These are phyloP conservation scores for Rhipidura dahli DNA, from an alignment of 2,113 vertebrate genomes.

Conservation along the genomic window DNA sequence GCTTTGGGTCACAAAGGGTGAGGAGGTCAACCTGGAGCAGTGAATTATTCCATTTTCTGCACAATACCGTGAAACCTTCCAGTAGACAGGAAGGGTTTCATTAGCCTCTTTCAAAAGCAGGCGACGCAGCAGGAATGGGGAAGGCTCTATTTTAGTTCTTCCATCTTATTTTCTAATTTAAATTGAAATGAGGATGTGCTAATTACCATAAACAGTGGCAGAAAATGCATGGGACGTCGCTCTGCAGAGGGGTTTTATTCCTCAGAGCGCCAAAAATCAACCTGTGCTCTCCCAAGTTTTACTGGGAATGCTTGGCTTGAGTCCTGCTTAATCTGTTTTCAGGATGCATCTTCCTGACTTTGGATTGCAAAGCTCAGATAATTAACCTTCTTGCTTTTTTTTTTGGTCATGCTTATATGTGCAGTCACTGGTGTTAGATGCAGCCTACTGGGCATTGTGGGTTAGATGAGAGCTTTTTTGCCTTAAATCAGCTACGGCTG, in stretches of 20 bases:
- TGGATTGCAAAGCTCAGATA: background rate
- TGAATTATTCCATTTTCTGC: background rate
- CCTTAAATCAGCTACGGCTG: background rate
- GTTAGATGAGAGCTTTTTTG: background rate
- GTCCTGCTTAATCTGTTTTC: background rate
- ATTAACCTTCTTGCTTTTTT: background rate
- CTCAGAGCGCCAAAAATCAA: background rate
- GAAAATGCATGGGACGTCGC: rapidly evolving
- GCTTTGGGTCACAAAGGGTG: background rate
- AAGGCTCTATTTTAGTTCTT: background rate
- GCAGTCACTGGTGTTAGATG: background rate
- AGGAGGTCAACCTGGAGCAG: background rate
- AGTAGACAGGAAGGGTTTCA: background rate
- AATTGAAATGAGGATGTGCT: background rate
- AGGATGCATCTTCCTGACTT: background rate
- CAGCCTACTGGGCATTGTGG: background rate
- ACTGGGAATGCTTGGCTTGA: background rate
- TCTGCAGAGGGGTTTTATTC: background rate
- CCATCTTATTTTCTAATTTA: background rate
- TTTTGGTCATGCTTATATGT: background rate
- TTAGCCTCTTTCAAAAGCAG: background rate
- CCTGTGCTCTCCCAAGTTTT: background rate
- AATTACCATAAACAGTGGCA: background rate
- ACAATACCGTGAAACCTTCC: background rate
- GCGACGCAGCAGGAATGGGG: background rate